These are phyloP conservation scores for Galleria mellonella DNA, from an alignment of 1,140 invertebrate species.

Conservation along the genomic window DNA sequence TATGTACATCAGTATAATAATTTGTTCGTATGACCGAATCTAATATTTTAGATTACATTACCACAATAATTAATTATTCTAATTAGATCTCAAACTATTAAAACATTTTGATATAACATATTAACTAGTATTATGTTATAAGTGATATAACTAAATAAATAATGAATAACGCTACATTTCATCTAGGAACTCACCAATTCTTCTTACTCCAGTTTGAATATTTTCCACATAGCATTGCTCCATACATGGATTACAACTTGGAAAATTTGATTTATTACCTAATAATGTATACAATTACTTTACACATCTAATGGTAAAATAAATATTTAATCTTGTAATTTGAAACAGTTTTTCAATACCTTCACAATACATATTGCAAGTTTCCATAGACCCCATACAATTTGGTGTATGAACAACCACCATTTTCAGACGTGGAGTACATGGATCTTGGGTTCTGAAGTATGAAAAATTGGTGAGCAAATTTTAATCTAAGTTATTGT, in stretches of 20 bases:
- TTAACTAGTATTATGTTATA: too few species aligned
- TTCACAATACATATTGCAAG: constrained; percentile 39
- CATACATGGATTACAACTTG: constrained; percentile 22
- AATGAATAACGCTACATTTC: background rate
- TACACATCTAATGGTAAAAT: too few species aligned
- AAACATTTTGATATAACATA: too few species aligned
- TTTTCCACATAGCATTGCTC: constrained; percentile 22
- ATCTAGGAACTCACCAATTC: constrained; percentile 46
- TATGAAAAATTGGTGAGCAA: constrained; percentile 52
- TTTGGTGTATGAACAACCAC: constrained; percentile 44
- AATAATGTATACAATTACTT: constrained; percentile 6
- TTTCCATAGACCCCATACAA: constrained; percentile 24
- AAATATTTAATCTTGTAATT: too few species aligned
- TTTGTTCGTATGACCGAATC: too few species aligned
- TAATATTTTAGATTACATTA: too few species aligned
- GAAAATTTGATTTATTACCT: constrained; percentile 39
- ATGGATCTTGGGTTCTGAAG: constrained; percentile 35
- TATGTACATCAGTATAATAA: too few species aligned
- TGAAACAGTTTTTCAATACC: constrained; percentile 24
- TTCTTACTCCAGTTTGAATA: constrained; percentile 34
- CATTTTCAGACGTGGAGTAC: constrained; percentile 42
- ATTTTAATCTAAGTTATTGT: too few species aligned
- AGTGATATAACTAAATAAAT: background rate
- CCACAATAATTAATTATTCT: too few species aligned
- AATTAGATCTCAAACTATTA: too few species aligned